Evolutionary conservation across 53 echinoderm and acorn worm genomes (phyloP), one percentile per base, ranked within the genome.

Genomic region (Mesocentrotus franciscanus): DNA sequence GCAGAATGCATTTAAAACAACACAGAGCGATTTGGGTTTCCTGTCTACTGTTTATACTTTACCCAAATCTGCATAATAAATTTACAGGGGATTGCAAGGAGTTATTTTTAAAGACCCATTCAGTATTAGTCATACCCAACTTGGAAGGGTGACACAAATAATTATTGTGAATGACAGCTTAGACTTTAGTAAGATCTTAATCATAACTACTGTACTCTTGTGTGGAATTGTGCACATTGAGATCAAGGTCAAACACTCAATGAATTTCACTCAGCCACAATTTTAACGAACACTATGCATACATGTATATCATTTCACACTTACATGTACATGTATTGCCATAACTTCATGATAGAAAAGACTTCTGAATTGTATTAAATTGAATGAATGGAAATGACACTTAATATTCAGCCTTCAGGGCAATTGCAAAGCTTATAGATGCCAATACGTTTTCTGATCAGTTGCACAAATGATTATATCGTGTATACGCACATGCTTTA

Each of bases 51-150:
- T 79, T 42, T 81, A 14, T 81, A 57, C 87, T n/a, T n/a, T 59
- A 87, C 29, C 56, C n/a, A 39, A 87, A 87, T 57, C 87, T 87
- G 58, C 17, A 87, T 57, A 87, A 56, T 58, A 58, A 58, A 87
- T 87, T 87, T 58, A 87, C 56, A 58, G 87, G 59, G 58, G 57
- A 87, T 42, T 81, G 42, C 81, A 81, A 81, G 81, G 20, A 36
- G 68, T 68, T 91, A 91, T 91, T 66, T 66, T 91, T 91, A 91
- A 62, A 91, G 91, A 91, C 36, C 91, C 91, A 68, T 10, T 12
- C 91, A 91, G 91, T 34, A 91, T 91, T 66, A 91, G 91, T 91
- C 91, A 91, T 68, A 64, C 10, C 1, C 29, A 87, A 29, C 87
- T 87, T 87, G 87, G 59, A 87, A 87, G 59, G 59, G 57, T 87